A percentile compares a stretch with the other conserved stretches of the same genome.
Conservation (phyloP, 2,797 vertebrate species). For the Cephalopachus bancanus region DNA sequence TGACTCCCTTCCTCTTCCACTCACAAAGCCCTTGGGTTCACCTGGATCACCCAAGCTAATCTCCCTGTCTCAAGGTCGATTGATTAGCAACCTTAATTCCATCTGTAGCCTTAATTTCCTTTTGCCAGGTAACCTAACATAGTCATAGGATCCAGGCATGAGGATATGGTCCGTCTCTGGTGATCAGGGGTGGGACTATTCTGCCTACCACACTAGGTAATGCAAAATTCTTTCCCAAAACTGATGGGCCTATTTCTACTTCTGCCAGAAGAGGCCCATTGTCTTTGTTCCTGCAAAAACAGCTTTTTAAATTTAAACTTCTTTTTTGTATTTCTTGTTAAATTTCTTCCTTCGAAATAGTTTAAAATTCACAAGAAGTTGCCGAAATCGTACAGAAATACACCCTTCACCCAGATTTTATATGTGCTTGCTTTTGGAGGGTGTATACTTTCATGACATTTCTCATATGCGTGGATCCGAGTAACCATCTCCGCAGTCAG, state of each 20-base stretch:
- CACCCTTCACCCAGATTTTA: background rate
- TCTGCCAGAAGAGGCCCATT: background rate
- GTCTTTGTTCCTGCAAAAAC: background rate
- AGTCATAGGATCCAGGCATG: background rate
- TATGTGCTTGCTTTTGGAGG: background rate
- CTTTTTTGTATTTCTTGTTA: background rate
- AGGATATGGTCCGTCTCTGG: background rate
- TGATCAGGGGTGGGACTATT: background rate
- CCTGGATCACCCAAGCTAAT: background rate
- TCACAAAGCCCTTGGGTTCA: too few species aligned
- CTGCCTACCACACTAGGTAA: background rate
- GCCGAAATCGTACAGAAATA: background rate
- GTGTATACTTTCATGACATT: background rate
- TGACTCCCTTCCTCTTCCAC: background rate
- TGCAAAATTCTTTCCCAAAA: background rate
- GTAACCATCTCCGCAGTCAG: background rate
- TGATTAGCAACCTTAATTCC: background rate
- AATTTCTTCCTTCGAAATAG: conserved; percentile 53
- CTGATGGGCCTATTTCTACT: background rate
- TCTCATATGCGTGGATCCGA: background rate
- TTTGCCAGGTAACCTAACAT: background rate
- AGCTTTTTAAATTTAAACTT: background rate
- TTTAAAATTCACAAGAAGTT: background rate
- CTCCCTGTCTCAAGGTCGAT: background rate
- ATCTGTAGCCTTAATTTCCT: background rate